phyloP scores from a whole-genome alignment of 1,140 invertebrate species.

The Calliopsis andreniformis region DNA sequence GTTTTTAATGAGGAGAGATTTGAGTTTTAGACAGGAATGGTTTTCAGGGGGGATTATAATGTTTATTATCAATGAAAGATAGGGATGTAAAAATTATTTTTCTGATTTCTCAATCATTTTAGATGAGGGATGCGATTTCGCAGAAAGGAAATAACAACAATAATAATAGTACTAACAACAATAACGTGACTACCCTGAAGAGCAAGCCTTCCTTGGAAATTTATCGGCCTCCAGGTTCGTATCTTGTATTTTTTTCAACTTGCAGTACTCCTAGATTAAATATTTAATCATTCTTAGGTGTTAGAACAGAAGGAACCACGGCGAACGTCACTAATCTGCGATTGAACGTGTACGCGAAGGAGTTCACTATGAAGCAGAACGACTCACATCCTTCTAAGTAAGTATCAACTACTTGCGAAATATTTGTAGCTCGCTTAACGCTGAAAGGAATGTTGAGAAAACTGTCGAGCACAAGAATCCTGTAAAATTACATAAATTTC shows the following conservation, averaged over 20 bases:
- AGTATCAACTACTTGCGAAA: slow-evolving; percentile 64
- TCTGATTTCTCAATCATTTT: slow-evolving; percentile 48
- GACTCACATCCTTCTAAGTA: slow-evolving; percentile 84
- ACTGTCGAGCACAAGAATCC: background rate
- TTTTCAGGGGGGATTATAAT: too few species aligned
- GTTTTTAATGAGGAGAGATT: too few species aligned
- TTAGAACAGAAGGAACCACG: slow-evolving; percentile 76
- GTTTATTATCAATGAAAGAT: too few species aligned
- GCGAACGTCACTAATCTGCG: slow-evolving; percentile 77
- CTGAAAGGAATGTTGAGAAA: slow-evolving; percentile 1
- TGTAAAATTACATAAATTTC: background rate
- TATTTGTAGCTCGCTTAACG: slow-evolving; percentile 4
- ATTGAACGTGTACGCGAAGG: slow-evolving; percentile 92
- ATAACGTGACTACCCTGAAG: slow-evolving; percentile 72
- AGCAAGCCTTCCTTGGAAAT: slow-evolving; percentile 92
- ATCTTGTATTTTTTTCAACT: slow-evolving; percentile 15
- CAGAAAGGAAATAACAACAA: slow-evolving; percentile 72
- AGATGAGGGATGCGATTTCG: slow-evolving; percentile 80
- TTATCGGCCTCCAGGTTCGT: slow-evolving; percentile 92
- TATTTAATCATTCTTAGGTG: slow-evolving; percentile 67
- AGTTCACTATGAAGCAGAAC: slow-evolving; percentile 89
- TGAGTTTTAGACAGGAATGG: too few species aligned
- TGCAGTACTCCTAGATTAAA: background rate
- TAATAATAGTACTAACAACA: slow-evolving; percentile 40
- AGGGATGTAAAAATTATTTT: too few species aligned